A percentile compares a stretch with the other conserved stretches of the same genome.
Evolutionary conservation across 2,113 vertebrate species (phyloP).

Genomic region (Pelobates fuscus): DNA sequence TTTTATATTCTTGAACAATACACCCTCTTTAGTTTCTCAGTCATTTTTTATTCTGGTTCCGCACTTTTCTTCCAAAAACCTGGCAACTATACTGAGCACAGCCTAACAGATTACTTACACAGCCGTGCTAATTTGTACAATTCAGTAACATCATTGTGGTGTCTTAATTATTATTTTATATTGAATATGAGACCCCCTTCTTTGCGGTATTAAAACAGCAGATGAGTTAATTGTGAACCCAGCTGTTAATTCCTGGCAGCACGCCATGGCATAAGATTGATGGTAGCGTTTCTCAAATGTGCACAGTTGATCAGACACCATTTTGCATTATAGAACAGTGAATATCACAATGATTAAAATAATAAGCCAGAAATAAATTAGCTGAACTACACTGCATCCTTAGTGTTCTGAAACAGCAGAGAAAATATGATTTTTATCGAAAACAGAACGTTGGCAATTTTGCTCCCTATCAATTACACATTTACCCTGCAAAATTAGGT

Average conservation of each 20-base stretch:
- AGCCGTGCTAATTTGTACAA: not conserved
- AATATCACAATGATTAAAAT: slow-evolving; percentile 14
- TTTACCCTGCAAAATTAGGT: too few relatives aligned
- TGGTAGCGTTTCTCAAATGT: slow-evolving; percentile 20
- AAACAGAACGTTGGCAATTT: too few relatives aligned
- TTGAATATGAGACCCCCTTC: not conserved
- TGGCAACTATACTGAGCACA: too few relatives aligned
- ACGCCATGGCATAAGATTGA: slow-evolving; percentile 33
- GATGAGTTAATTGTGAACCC: slow-evolving; percentile 32
- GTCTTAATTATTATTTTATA: not conserved
- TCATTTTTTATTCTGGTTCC: too few relatives aligned
- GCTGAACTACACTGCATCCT: not conserved
- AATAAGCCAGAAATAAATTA: slow-evolving; percentile 13
- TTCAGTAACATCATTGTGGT: not conserved
- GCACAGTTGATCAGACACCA: slow-evolving; percentile 35
- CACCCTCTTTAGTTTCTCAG: too few relatives aligned
- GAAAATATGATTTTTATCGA: too few relatives aligned
- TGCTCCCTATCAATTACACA: too few relatives aligned
- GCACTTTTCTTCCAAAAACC: too few relatives aligned
- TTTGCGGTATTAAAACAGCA: slow-evolving; percentile 13
- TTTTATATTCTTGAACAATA: too few relatives aligned
- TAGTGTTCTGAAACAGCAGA: not conserved
- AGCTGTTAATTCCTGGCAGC: slow-evolving; percentile 39
- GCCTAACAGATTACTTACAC: not conserved
- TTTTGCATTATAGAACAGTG: slow-evolving; percentile 14